phyloP scores from a whole-genome alignment of 2,888 invertebrate genomes.

The Philereme vetulata region DNA sequence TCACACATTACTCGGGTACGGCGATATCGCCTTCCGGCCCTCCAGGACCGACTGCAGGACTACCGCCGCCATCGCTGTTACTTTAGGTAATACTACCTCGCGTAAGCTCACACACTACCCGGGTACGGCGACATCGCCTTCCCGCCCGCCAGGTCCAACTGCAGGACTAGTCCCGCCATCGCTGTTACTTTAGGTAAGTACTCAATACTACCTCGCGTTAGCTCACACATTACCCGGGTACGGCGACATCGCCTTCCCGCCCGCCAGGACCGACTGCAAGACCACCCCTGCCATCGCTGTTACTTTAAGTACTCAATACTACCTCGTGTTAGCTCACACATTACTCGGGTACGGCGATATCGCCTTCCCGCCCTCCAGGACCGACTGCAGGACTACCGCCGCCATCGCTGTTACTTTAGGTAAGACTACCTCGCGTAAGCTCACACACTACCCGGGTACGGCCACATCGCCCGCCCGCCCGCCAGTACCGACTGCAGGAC shows the following conservation, averaged over 20 bases:
- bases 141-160: conserved; percentile 95
- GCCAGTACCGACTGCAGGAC: conserved; percentile 89
- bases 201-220: conserved; percentile 92
- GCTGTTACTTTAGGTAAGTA: conserved; percentile 90
- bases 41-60: conserved; percentile 89
- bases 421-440: conserved; percentile 93
- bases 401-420: conserved; percentile 91
- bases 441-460: conserved; percentile 95
- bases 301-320: conserved; percentile 83
- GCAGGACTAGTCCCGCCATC: conserved; percentile 83
- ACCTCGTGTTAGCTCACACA: conserved; percentile 68
- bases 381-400: conserved; percentile 85
- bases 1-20: conserved; percentile 95
- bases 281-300: conserved; percentile 88
- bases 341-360: background rate
- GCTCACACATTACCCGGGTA: conserved; percentile 96
- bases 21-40: conserved; percentile 96
- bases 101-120: conserved; percentile 68
- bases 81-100: conserved; percentile 81
- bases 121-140: conserved; percentile 70
- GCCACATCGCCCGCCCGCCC: conserved; percentile 96
- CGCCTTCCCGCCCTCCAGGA: conserved; percentile 93
- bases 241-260: conserved; percentile 97
- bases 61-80: conserved; percentile 88
- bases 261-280: conserved; percentile 90